Conservation (phyloP, 2,797 vertebrate species). For the Coracias cyanogaster region DNA sequence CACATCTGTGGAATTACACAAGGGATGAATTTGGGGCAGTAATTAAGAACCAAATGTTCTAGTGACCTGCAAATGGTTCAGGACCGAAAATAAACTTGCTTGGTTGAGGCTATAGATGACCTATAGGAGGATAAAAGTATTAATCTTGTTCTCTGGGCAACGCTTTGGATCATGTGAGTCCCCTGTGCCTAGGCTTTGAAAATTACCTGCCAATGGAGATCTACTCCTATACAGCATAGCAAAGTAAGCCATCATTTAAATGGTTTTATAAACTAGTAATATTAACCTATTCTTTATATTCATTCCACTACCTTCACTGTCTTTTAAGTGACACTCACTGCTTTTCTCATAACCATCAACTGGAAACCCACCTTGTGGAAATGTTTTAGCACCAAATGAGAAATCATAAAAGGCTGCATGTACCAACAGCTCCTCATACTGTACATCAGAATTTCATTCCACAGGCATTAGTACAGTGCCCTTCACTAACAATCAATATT, state of each 20-base stretch:
- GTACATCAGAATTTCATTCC: neutral
- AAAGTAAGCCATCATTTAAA: neutral
- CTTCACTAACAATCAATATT: neutral
- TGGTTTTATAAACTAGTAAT: neutral
- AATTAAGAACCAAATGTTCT: neutral
- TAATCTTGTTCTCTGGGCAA: neutral
- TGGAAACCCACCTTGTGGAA: neutral
- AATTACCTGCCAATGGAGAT: neutral
- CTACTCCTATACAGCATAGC: neutral
- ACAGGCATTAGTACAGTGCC: neutral
- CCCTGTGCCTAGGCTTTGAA: neutral
- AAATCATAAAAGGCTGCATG: neutral
- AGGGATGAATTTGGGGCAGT: neutral
- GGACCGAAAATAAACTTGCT: neutral
- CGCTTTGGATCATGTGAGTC: neutral
- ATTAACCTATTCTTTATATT: neutral
- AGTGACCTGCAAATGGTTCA: neutral
- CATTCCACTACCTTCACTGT: neutral
- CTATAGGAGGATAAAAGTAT: neutral
- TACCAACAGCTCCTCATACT: neutral
- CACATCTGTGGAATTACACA: neutral
- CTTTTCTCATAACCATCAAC: neutral
- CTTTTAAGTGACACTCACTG: neutral
- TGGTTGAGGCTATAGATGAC: neutral
- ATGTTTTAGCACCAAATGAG: neutral